These are phyloP conservation scores for Suncus etruscus DNA, from an alignment of 2,113 vertebrate species.

Conservation along the genomic window DNA sequence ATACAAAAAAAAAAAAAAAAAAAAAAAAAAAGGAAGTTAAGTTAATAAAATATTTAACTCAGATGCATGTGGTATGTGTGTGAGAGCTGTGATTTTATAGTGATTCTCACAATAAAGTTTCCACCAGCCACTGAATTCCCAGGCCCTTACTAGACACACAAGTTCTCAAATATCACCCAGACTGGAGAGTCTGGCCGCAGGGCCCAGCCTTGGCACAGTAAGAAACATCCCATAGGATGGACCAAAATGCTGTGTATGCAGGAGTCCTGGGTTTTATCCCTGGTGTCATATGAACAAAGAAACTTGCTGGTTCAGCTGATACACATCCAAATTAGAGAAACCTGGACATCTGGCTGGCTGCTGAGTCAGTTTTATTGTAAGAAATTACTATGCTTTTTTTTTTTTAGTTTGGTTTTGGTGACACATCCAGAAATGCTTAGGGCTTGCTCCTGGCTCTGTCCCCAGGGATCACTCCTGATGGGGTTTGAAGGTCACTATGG, in stretches of 20 bases:
- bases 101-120: neutral
- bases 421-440: too few species aligned
- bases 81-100: neutral
- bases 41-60: conserved; percentile 3
- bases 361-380: too few species aligned
- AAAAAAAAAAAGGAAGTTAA: too few species aligned
- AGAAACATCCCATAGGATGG: too few species aligned
- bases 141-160: neutral
- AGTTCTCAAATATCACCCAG: neutral
- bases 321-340: neutral
- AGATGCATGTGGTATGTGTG: neutral
- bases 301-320: neutral
- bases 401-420: too few species aligned
- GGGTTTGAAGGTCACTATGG: too few species aligned
- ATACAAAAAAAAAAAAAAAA: too few species aligned
- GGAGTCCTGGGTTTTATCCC: neutral
- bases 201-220: neutral
- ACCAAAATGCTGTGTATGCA: neutral
- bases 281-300: neutral
- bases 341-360: too few species aligned
- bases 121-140: neutral
- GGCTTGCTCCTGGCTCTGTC: too few species aligned
- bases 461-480: too few species aligned
- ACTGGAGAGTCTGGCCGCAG: neutral
- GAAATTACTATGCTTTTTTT: too few species aligned